phyloP scores from a whole-genome alignment of 2,113 vertebrate species.

The Equus przewalskii region DNA sequence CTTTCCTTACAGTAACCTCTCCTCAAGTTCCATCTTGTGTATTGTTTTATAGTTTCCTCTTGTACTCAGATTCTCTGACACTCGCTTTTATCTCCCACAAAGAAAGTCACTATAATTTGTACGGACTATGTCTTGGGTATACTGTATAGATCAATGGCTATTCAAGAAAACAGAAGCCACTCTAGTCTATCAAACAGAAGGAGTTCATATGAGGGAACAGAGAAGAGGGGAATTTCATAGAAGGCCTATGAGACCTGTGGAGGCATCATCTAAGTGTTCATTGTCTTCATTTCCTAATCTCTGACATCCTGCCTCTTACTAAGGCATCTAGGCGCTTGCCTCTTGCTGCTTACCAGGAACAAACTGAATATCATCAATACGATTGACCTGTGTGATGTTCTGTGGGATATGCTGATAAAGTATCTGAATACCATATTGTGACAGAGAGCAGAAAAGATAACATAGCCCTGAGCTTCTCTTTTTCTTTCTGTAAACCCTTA shows the following conservation, averaged over 20 bases:
- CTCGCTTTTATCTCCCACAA: background rate
- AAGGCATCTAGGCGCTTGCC: background rate
- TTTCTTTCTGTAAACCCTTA: background rate
- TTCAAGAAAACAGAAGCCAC: constrained; percentile 2
- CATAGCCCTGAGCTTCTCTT: background rate
- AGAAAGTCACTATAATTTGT: background rate
- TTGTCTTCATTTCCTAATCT: background rate
- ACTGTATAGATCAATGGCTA: background rate
- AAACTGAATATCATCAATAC: background rate
- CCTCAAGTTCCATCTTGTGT: background rate
- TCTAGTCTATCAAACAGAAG: background rate
- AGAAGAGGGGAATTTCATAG: background rate
- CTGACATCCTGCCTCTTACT: background rate
- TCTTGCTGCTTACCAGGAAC: background rate
- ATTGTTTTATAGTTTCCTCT: background rate
- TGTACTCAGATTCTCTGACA: background rate
- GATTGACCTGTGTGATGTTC: background rate
- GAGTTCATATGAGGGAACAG: background rate
- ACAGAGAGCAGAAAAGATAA: background rate
- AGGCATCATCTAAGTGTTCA: background rate
- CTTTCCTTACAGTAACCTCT: background rate
- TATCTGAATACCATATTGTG: background rate
- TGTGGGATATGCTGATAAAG: background rate
- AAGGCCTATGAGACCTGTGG: background rate
- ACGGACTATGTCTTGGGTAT: background rate